phyloP scores from a whole-genome alignment of 2,888 invertebrate genomes.

The Oscheius myriophilus region DNA sequence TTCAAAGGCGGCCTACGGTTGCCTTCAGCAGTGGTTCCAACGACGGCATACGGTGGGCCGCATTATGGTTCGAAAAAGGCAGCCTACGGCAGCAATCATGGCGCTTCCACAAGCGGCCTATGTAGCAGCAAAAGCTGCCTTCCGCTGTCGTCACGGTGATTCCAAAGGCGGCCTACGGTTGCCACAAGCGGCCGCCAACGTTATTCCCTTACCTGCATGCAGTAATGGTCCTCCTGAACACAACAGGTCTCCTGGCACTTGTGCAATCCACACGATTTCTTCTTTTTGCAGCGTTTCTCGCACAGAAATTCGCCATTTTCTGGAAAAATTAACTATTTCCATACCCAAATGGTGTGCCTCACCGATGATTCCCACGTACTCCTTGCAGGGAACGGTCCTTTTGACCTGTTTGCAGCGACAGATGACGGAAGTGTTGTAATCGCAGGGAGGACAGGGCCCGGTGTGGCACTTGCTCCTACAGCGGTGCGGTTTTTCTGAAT shows the following conservation, averaged over 20 bases:
- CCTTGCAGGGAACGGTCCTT: constrained; percentile 72
- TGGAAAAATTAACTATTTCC: constrained; percentile 19
- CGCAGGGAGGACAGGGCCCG: constrained; percentile 83
- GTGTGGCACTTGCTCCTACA: constrained; percentile 80
- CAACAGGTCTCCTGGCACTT: constrained; percentile 91
- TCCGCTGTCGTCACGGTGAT: too few relatives aligned
- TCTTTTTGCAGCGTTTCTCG: constrained; percentile 87
- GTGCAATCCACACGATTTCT: constrained; percentile 76
- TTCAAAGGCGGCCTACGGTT: too few relatives aligned
- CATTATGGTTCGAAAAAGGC: too few relatives aligned
- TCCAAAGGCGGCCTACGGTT: too few relatives aligned
- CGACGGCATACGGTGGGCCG: too few relatives aligned
- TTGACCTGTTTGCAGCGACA: constrained; percentile 89
- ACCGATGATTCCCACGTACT: constrained; percentile 39
- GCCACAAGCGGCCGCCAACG: not conserved
- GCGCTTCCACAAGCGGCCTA: too few relatives aligned
- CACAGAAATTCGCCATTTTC: constrained; percentile 74
- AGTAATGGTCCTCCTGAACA: constrained; percentile 85
- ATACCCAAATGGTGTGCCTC: constrained; percentile 1
- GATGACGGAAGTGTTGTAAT: constrained; percentile 80
- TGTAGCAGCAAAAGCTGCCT: too few relatives aligned
- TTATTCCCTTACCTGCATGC: constrained; percentile 76
- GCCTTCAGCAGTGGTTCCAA: too few relatives aligned
- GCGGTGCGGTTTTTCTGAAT: constrained; percentile 75
- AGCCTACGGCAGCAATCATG: too few relatives aligned